phyloP scores from a whole-genome alignment of 2,113 vertebrate species.

The Eulemur macaco region DNA sequence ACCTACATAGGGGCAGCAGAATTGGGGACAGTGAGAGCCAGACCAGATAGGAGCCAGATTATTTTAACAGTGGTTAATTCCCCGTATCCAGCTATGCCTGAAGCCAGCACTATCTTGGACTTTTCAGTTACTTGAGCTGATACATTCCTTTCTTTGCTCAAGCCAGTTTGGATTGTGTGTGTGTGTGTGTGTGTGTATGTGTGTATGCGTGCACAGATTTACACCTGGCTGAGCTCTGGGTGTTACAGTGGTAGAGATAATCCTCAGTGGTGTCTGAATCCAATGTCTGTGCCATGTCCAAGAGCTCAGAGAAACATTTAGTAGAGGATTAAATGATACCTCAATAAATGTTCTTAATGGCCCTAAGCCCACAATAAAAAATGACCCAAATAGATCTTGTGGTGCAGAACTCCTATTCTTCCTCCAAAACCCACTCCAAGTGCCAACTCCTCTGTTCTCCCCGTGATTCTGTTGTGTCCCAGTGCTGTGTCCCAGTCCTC shows the following conservation, averaged over 20 bases:
- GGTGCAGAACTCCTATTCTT: neutral
- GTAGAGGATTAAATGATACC: neutral
- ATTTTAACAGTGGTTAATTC: neutral
- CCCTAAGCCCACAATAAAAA: neutral
- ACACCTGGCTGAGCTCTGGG: neutral
- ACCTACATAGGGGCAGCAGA: neutral
- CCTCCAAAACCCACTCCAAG: constrained; percentile 16
- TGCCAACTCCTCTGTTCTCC: neutral
- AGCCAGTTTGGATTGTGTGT: neutral
- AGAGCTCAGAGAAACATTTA: neutral
- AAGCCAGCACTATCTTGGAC: neutral
- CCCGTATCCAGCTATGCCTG: neutral
- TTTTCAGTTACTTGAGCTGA: neutral
- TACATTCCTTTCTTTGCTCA: neutral
- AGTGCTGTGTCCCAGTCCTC: neutral
- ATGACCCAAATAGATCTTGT: neutral
- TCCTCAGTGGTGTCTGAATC: neutral
- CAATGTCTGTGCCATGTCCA: neutral
- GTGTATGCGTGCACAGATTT: neutral
- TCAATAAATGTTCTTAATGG: neutral
- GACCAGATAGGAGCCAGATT: neutral
- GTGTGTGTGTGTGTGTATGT: neutral
- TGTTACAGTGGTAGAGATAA: neutral
- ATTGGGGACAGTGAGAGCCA: neutral
- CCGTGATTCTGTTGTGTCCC: neutral